These are phyloP conservation scores for Myanophis thanlyinensis DNA, from an alignment of 2,113 vertebrate genomes.

Conservation along the genomic window DNA sequence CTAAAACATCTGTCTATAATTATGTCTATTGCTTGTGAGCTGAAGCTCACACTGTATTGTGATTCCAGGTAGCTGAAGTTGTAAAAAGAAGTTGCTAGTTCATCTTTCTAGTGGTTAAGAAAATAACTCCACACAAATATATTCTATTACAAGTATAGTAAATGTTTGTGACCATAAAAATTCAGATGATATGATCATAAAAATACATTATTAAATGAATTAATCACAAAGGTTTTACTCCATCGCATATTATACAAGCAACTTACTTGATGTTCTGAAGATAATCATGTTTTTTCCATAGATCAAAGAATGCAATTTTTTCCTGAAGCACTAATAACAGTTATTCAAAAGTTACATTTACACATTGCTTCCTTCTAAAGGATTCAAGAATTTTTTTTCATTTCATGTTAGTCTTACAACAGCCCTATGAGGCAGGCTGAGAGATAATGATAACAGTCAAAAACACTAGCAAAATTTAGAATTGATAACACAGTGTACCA, in stretches of 20 bases:
- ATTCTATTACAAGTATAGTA: background rate
- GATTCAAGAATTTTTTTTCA: background rate
- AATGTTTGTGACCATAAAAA: background rate
- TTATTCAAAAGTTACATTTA: background rate
- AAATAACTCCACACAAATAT: background rate
- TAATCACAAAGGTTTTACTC: background rate
- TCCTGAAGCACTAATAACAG: background rate
- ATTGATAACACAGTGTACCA: too few species aligned
- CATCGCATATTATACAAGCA: background rate
- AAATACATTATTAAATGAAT: background rate
- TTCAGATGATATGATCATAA: background rate
- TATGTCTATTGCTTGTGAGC: background rate
- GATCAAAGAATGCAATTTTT: background rate
- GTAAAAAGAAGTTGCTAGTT: background rate
- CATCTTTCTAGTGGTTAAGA: background rate
- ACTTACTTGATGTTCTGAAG: background rate
- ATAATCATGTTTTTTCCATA: background rate
- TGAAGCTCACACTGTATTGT: accelerated
- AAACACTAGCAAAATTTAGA: background rate
- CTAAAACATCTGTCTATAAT: background rate
- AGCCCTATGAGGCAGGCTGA: background rate
- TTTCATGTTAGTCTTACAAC: background rate
- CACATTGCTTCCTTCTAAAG: background rate
- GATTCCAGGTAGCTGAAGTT: background rate
- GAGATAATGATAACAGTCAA: background rate